Conservation (phyloP, 2,797 vertebrate genomes). For the Halcyon badia region DNA sequence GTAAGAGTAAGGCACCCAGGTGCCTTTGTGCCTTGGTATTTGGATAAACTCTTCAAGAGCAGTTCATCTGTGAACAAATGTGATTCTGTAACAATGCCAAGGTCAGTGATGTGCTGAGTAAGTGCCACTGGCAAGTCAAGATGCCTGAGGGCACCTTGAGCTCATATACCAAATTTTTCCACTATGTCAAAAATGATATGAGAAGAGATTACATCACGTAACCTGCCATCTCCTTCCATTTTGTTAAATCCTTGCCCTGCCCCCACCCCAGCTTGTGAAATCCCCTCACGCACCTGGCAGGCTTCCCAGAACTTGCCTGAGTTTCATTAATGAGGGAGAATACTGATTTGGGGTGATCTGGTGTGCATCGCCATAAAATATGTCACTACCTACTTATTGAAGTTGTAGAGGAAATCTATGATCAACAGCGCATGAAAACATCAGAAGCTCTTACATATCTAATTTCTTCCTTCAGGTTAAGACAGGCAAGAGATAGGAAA, state of each 20-base stretch:
- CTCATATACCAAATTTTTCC: slow-evolving; percentile 26
- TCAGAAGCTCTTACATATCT: not conserved
- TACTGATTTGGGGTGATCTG: not conserved
- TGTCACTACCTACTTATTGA: not conserved
- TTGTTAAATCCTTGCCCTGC: not conserved
- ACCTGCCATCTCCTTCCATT: not conserved
- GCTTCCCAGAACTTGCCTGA: not conserved
- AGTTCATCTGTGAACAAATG: not conserved
- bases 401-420: not conserved
- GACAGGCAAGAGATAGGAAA: not conserved
- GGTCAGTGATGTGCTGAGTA: slow-evolving; percentile 6
- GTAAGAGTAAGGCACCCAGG: not conserved
- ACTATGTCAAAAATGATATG: slow-evolving; percentile 4
- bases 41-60: not conserved
- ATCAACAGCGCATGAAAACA: not conserved
- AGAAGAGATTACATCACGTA: not conserved
- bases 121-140: slow-evolving; percentile 4
- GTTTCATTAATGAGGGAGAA: not conserved
- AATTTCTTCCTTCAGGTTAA: slow-evolving; percentile 3
- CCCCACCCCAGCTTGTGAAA: not conserved
- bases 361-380: not conserved
- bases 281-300: not conserved
- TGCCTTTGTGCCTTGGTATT: not conserved
- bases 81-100: not conserved
- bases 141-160: slow-evolving; percentile 49